A percentile compares a stretch with the other conserved stretches of the same genome.
Evolutionary conservation across 2,113 vertebrate species (phyloP).

Genomic region (Dendrocopos noguchii): DNA sequence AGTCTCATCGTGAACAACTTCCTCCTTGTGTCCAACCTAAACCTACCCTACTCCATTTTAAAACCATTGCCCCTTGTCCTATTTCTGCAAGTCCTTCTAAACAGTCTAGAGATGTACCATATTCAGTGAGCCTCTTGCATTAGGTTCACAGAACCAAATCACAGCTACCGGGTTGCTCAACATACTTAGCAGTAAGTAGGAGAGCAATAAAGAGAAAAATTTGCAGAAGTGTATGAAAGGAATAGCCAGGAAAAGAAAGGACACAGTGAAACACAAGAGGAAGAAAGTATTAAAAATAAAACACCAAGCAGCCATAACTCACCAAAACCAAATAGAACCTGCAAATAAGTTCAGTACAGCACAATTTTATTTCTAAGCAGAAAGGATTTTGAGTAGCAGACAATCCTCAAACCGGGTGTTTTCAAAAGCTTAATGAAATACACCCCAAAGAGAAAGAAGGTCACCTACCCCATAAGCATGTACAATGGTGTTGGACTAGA

Average conservation of each 20-base stretch:
- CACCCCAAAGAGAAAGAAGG: not conserved
- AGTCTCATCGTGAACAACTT: too few species aligned
- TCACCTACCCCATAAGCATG: not conserved
- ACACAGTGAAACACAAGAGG: not conserved
- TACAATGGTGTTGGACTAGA: not conserved
- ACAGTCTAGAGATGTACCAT: too few species aligned
- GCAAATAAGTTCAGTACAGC: not conserved
- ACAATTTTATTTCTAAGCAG: not conserved
- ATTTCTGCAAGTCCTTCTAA: too few species aligned
- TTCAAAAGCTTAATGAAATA: not conserved
- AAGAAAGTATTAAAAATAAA: not conserved
- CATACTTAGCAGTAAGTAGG: not conserved
- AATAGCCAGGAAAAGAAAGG: not conserved
- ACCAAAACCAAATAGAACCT: not conserved
- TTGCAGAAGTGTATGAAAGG: not conserved
- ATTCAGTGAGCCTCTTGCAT: not conserved
- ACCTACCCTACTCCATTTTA: too few species aligned
- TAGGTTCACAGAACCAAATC: not conserved
- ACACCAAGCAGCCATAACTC: not conserved
- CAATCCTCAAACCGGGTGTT: not conserved
- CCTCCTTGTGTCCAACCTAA: too few species aligned
- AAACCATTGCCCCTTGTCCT: too few species aligned
- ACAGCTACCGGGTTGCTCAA: not conserved
- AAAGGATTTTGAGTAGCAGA: not conserved
- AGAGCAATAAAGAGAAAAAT: not conserved